Percentiles rank a stretch among this genome's conserved stretches.
Evolutionary conservation across 2,888 invertebrate genomes (phyloP).

Genomic region (Hirtodrosophila duncani): DNA sequence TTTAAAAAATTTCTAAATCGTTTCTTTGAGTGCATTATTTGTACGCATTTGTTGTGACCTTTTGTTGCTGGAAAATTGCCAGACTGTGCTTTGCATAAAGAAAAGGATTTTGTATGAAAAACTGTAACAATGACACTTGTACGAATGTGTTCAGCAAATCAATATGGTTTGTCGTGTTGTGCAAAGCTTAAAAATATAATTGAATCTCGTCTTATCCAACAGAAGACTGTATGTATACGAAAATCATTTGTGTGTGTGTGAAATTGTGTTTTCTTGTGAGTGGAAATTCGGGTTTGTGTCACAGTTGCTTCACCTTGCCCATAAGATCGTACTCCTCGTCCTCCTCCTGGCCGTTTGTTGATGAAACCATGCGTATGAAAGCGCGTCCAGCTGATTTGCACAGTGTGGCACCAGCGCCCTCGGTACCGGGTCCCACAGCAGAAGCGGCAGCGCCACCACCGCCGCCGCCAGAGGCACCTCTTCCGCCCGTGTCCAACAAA

Average conservation of each 20-base stretch:
- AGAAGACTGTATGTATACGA: no score
- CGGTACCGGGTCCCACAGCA: conserved; percentile 28
- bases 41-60: conserved; percentile 44
- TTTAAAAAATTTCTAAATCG: no score
- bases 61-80: conserved; percentile 53
- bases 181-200: no score
- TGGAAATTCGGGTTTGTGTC: no score
- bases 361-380: conserved; percentile 72
- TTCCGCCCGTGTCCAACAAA: conserved; percentile 50
- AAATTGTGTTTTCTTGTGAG: not conserved
- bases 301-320: conserved; percentile 76
- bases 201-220: conserved; percentile 3
- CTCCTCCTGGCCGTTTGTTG: conserved; percentile 51
- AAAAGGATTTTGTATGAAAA: not conserved
- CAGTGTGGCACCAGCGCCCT: conserved; percentile 59
- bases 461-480: conserved; percentile 2
- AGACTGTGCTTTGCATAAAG: conserved; percentile 23
- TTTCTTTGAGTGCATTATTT: no score
- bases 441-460: not conserved
- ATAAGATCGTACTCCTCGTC: conserved; percentile 73
- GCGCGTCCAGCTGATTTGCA: conserved; percentile 68
- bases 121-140: conserved; percentile 1
- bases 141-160: not conserved
- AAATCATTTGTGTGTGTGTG: conserved; percentile 5
- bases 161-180: conserved; percentile 5